phyloP scores from a whole-genome alignment of 2,888 invertebrate species.

The Dasysyrphus tricinctus region DNA sequence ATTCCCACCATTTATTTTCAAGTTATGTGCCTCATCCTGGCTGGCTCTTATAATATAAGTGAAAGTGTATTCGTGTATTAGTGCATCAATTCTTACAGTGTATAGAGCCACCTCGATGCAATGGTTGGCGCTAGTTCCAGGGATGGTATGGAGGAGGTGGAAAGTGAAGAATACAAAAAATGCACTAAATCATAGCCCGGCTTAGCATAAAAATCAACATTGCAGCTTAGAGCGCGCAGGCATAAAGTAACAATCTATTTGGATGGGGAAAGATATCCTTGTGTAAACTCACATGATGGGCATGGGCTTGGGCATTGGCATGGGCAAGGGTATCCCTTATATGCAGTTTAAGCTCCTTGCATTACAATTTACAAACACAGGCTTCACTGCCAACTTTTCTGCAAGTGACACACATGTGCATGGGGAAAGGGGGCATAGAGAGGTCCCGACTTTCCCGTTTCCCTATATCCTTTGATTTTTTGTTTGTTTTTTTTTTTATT shows the following conservation, averaged over 20 bases:
- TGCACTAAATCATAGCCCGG: constrained; percentile 60
- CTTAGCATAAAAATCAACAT: constrained; percentile 68
- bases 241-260: constrained; percentile 45
- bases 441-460: constrained; percentile 6
- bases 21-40: constrained; percentile 41
- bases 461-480: constrained; percentile 19
- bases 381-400: constrained; percentile 34
- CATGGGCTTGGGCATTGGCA: background rate
- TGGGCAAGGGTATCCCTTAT: constrained; percentile 5
- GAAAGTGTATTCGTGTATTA: constrained; percentile 54
- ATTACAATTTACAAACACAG: background rate
- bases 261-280: constrained; percentile 54
- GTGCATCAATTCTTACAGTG: background rate
- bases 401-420: constrained; percentile 37
- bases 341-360: constrained; percentile 39
- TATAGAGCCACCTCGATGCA: background rate
- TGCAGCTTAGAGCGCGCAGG: constrained; percentile 56
- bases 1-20: constrained; percentile 47
- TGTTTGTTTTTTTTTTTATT: background rate
- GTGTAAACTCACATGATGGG: constrained; percentile 13
- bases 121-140: background rate
- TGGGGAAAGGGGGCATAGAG: background rate
- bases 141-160: background rate
- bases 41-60: constrained; percentile 45
- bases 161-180: background rate